Evolutionary conservation across 2,113 vertebrate genomes (phyloP).

Genomic region (Empidonax traillii): DNA sequence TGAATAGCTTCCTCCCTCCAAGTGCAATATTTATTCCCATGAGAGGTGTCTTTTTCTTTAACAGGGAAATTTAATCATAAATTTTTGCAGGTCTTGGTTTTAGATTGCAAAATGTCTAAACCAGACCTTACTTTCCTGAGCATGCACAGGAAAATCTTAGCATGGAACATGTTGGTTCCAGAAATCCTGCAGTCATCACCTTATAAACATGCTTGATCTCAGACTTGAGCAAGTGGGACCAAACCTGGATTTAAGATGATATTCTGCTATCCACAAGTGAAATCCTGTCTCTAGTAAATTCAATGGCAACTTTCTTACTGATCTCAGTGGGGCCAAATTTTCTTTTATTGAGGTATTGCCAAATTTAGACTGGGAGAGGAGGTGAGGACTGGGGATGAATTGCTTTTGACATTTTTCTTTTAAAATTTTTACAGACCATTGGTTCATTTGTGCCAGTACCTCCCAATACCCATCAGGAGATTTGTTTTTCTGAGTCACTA

Average conservation of each 20-base stretch:
- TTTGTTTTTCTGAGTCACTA: neutral
- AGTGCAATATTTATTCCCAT: neutral
- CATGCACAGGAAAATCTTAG: neutral
- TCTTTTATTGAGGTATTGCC: neutral
- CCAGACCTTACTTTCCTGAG: neutral
- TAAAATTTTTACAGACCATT: neutral
- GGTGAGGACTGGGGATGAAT: neutral
- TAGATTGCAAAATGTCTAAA: neutral
- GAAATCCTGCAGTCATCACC: neutral
- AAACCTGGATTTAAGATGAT: neutral
- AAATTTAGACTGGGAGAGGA: neutral
- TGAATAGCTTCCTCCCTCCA: neutral
- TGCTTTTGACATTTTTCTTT: conserved; percentile 12
- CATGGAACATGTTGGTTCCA: neutral
- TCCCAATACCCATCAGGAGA: neutral
- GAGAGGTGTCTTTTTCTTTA: neutral
- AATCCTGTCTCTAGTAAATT: neutral
- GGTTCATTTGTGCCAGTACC: neutral
- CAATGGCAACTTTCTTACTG: neutral
- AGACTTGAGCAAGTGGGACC: neutral
- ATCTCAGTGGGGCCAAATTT: neutral
- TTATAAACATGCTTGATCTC: neutral
- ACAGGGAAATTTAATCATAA: neutral
- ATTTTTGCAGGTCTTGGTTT: neutral
- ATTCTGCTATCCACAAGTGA: neutral